Evolutionary conservation across 2,113 vertebrate genomes (phyloP).

Genomic region (Sminthopsis crassicaudata): DNA sequence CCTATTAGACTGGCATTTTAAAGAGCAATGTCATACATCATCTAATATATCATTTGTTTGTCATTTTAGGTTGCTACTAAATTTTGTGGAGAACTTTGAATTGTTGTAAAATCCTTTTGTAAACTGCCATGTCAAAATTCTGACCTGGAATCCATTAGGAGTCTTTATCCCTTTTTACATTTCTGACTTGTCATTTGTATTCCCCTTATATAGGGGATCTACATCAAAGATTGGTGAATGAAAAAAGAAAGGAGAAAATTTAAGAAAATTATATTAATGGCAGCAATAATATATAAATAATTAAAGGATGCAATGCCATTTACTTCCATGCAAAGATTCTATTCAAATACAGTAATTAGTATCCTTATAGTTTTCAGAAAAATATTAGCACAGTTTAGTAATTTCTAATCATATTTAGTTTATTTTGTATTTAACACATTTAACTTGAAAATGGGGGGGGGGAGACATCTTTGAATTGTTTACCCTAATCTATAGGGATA

Average conservation of each 20-base stretch:
- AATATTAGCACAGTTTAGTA: neutral
- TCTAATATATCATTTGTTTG: neutral
- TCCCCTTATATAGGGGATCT: neutral
- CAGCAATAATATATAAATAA: neutral
- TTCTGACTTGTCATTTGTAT: slow-evolving; percentile 1
- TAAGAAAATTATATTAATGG: neutral
- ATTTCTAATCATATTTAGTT: neutral
- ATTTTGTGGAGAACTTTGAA: neutral
- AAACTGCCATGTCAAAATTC: neutral
- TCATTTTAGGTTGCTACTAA: neutral
- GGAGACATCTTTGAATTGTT: neutral
- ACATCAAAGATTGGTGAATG: neutral
- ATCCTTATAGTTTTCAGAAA: neutral
- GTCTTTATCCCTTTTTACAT: slow-evolving; percentile 5
- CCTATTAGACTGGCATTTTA: slow-evolving; percentile 28
- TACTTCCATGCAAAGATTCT: neutral
- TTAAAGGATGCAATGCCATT: neutral
- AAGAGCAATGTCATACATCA: slow-evolving; percentile 30
- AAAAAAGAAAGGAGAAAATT: neutral
- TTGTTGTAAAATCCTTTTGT: neutral
- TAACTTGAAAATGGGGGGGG: neutral
- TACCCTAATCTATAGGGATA: neutral
- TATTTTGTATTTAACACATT: neutral
- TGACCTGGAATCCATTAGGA: neutral
- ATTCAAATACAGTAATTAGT: neutral